Percentiles rank a stretch among this genome's conserved stretches.
Conservation (phyloP, 2,113 vertebrate genomes). For the Sinocyclocheilus maitianheensis region DNA sequence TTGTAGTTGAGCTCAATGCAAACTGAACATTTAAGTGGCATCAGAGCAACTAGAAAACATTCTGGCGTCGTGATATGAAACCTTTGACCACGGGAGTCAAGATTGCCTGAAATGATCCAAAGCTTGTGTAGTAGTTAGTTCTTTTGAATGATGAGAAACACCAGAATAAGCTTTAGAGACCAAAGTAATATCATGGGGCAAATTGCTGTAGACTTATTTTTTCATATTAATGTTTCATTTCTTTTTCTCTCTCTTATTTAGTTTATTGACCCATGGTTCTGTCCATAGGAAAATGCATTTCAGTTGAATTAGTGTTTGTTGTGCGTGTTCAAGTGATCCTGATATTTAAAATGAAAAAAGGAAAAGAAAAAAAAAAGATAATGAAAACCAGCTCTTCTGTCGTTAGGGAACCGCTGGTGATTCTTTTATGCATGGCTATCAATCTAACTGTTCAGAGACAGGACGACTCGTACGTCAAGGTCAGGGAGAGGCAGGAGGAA, state of each 20-base stretch:
- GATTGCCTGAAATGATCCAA: constrained; percentile 10
- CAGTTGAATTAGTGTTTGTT: constrained; percentile 62
- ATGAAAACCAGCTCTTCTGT: constrained; percentile 68
- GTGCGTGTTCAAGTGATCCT: constrained; percentile 72
- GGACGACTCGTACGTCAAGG: constrained; percentile 70
- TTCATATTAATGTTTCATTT: constrained; percentile 31
- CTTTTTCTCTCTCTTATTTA: background rate
- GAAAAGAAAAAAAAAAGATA: constrained; percentile 46
- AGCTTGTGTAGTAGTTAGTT: constrained; percentile 46
- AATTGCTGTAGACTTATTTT: background rate
- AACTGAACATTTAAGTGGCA: background rate
- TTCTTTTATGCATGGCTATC: constrained; percentile 80
- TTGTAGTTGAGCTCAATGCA: background rate
- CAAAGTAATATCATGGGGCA: constrained; percentile 7
- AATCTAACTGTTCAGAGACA: constrained; percentile 76
- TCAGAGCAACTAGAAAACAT: background rate
- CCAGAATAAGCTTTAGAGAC: constrained; percentile 44
- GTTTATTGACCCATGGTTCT: constrained; percentile 42
- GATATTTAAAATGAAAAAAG: constrained; percentile 68
- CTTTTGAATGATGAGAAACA: background rate
- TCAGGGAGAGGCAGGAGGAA: constrained; percentile 67
- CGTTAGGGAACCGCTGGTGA: constrained; percentile 65
- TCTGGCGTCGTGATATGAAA: background rate
- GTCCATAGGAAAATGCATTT: constrained; percentile 52
- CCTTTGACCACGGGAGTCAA: background rate